These are phyloP conservation scores for Chondrosia reniformis DNA, from an alignment of 37 sponge, comb jelly and placozoan species.

Conservation along the genomic window DNA sequence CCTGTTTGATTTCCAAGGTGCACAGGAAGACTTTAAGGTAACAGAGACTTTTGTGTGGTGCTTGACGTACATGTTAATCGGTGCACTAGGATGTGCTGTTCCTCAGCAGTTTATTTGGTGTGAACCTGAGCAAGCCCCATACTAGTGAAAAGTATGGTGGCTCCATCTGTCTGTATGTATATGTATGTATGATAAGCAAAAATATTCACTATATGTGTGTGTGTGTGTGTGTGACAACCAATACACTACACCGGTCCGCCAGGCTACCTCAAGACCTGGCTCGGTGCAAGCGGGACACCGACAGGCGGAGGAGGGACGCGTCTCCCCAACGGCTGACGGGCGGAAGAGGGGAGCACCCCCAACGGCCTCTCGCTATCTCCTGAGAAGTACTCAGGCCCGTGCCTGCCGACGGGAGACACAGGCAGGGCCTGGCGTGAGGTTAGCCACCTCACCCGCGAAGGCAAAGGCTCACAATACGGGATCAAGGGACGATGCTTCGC, in stretches of 20 bases:
- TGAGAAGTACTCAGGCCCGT: too few relatives aligned
- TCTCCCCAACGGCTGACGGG: constrained; percentile 22
- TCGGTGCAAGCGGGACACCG: neutral
- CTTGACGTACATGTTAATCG: too few relatives aligned
- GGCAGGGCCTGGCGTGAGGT: constrained; percentile 7
- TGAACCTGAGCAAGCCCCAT: too few relatives aligned
- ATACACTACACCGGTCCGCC: constrained; percentile 14
- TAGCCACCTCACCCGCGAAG: constrained; percentile 6
- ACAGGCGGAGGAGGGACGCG: constrained; percentile 26
- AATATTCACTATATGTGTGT: too few relatives aligned
- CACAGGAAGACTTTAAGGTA: constrained; percentile 27
- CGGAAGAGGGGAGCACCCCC: constrained; percentile 17
- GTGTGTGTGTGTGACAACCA: too few relatives aligned
- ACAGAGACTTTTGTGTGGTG: too few relatives aligned
- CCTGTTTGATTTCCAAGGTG: constrained; percentile 37
- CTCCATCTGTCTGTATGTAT: too few relatives aligned
- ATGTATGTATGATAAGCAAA: too few relatives aligned
- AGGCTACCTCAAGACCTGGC: constrained; percentile 16
- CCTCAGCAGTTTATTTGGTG: too few relatives aligned
- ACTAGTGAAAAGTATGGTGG: too few relatives aligned
- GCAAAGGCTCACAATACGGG: constrained; percentile 1
- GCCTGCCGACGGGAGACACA: too few relatives aligned
- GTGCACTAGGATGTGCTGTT: too few relatives aligned
- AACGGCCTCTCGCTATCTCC: constrained; percentile 2
- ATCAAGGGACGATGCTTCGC: neutral